Percentiles rank a stretch among this genome's conserved stretches.
Evolutionary conservation across 2,888 invertebrate species (phyloP).

Genomic region (Prenolepis imparis): DNA sequence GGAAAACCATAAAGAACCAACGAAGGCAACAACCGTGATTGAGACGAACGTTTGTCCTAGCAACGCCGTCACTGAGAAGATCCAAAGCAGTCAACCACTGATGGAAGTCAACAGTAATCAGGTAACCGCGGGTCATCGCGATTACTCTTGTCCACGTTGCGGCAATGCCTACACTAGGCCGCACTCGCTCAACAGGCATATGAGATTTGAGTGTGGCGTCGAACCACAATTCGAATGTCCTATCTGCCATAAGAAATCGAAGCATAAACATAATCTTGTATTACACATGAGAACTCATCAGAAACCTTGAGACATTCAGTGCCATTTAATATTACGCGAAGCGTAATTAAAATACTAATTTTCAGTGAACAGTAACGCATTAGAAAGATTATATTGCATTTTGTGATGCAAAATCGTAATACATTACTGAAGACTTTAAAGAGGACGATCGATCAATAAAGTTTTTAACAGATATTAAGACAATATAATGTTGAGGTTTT

Average conservation of each 20-base stretch:
- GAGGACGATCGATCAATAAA: neutral
- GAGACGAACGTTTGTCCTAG: neutral
- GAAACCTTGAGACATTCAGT: slow-evolving; percentile 74
- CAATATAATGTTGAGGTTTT: neutral
- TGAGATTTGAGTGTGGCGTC: slow-evolving; percentile 88
- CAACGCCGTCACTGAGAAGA: slow-evolving; percentile 26
- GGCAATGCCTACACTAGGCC: slow-evolving; percentile 88
- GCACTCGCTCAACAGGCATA: slow-evolving; percentile 88
- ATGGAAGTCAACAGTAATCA: slow-evolving; percentile 45
- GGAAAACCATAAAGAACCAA: slow-evolving; percentile 70
- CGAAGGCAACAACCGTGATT: neutral
- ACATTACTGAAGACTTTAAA: neutral
- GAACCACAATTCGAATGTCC: slow-evolving; percentile 89
- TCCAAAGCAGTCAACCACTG: slow-evolving; percentile 17
- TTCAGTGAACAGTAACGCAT: neutral
- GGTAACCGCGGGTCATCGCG: slow-evolving; percentile 48
- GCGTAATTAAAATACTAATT: neutral
- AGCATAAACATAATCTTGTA: slow-evolving; percentile 87
- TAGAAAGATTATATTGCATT: neutral
- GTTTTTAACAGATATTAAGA: neutral
- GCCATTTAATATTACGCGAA: slow-evolving; percentile 9
- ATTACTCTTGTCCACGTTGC: slow-evolving; percentile 87
- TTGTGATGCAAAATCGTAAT: neutral
- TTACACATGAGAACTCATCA: slow-evolving; percentile 87
- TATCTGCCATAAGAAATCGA: slow-evolving; percentile 89